phyloP scores from a whole-genome alignment of 1,140 invertebrate species.

The Caenorhabditis inopinata region DNA sequence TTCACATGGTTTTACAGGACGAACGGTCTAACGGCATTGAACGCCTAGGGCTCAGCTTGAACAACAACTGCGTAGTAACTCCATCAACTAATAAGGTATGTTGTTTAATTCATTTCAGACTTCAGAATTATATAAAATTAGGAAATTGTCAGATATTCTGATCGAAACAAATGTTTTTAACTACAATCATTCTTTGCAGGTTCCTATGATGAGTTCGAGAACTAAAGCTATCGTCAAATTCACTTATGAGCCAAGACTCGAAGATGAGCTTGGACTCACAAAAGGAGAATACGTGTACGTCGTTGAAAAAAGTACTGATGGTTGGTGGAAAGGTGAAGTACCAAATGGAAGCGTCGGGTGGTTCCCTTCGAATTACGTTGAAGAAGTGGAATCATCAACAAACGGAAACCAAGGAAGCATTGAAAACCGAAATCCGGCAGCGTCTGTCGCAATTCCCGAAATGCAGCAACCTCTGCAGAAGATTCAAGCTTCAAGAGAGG shows the following conservation, averaged over 20 bases:
- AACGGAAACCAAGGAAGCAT: slow-evolving; percentile 30
- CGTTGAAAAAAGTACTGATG: slow-evolving; percentile 96
- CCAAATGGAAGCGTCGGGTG: slow-evolving; percentile 75
- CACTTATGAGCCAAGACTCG: slow-evolving; percentile 93
- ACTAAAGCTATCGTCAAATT: slow-evolving; percentile 86
- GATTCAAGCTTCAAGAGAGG: too few relatives aligned
- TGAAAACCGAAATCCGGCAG: not conserved
- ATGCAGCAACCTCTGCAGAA: not conserved
- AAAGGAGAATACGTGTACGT: slow-evolving; percentile 80
- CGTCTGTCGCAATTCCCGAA: not conserved
- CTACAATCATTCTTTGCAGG: not conserved
- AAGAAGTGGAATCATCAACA: slow-evolving; percentile 73
- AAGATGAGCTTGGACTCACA: slow-evolving; percentile 88
- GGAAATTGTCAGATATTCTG: too few relatives aligned
- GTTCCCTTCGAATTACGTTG: slow-evolving; percentile 98
- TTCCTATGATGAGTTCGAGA: slow-evolving; percentile 71
- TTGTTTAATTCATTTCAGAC: too few relatives aligned
- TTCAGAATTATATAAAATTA: too few relatives aligned
- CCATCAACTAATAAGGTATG: slow-evolving; percentile 12
- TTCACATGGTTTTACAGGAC: not conserved
- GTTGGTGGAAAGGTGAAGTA: slow-evolving; percentile 90
- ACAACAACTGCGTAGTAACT: not conserved
- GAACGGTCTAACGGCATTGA: not conserved
- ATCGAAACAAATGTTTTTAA: too few relatives aligned
- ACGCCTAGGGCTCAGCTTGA: not conserved